Evolutionary conservation across 2,888 invertebrate species (phyloP), one percentile per base, ranked within the genome.

Genomic region (Antitype chi): DNA sequence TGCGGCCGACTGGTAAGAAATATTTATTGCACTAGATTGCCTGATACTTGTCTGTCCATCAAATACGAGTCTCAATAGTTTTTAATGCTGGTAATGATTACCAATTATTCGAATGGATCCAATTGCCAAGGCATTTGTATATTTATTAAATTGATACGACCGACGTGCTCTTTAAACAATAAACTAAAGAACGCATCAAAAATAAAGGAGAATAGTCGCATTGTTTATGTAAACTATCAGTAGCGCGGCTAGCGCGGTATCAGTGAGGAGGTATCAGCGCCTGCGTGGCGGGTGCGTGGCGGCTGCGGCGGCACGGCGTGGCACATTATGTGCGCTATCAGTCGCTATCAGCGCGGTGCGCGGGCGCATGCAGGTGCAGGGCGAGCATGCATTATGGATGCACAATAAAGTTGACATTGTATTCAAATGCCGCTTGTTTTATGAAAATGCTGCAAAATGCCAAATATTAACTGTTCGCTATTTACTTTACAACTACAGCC

Each of bases 331-430:
- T 79, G 70, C 81, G 72, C 74, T 87, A 86, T 82, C 85, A 77
- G 76, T 63, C 64, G 85, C 70, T 77, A 88, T 77, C 85, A 75
- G 71, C 77, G 76, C 75, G 73, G 60, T 71, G 77, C 70, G 79
- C 85, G 64, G 75, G 68, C 79, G 76, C 80, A 74, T 71, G 81
- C 80, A 78, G 84, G 87, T 80, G 82, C 86, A 74, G 72, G 53
- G 38, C 75, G 70, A 78, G 52, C 72, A 85, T 89, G 88, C 81
- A 88, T 88, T 86, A 89, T 88, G 83, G 80, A 88, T 81, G 74
- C 79, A 82, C 81, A 85, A 82, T 82, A 85, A 83, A 78, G 82
- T 78, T 87, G 85, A 87, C 81, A 88, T 88, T 88, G 88, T 88
- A 88, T 88, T 88, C 87, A 88, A 88, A 88, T 88, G 43, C 57